A percentile compares a stretch with the other conserved stretches of the same genome.
Evolutionary conservation across 2,888 invertebrate species (phyloP).

Genomic region (Sipha maydis): DNA sequence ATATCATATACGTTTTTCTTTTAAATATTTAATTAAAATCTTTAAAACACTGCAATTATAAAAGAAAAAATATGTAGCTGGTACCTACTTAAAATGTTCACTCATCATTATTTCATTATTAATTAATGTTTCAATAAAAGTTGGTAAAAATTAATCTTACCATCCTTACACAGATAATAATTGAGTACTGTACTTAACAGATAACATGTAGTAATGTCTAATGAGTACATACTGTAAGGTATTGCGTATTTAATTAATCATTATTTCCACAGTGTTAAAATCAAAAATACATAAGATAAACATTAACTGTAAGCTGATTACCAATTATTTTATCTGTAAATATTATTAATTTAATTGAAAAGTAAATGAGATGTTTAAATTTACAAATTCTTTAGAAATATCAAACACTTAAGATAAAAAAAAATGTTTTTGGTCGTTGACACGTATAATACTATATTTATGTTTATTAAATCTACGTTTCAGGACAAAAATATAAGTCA

Average conservation of each 20-base stretch:
- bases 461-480: too few species aligned
- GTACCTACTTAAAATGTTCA: not conserved
- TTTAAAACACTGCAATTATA: not conserved
- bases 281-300: not conserved
- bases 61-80: not conserved
- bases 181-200: constrained; percentile 9
- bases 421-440: too few species aligned
- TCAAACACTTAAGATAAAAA: too few species aligned
- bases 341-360: too few species aligned
- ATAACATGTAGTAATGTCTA: not conserved
- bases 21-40: not conserved
- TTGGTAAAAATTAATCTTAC: constrained; percentile 15
- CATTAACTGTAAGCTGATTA: not conserved
- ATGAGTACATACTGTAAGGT: not conserved
- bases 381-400: too few species aligned
- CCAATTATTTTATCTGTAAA: too few species aligned
- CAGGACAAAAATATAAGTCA: too few species aligned
- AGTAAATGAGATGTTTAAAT: too few species aligned
- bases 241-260: constrained; percentile 11
- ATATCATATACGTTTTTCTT: too few species aligned
- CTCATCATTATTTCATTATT: not conserved
- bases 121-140: constrained; percentile 6
- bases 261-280: not conserved
- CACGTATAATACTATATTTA: too few species aligned
- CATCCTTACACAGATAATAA: not conserved